Base-by-base conservation (phyloP, 23 tunicate genomes). In the Ascidia mentula region DNA sequence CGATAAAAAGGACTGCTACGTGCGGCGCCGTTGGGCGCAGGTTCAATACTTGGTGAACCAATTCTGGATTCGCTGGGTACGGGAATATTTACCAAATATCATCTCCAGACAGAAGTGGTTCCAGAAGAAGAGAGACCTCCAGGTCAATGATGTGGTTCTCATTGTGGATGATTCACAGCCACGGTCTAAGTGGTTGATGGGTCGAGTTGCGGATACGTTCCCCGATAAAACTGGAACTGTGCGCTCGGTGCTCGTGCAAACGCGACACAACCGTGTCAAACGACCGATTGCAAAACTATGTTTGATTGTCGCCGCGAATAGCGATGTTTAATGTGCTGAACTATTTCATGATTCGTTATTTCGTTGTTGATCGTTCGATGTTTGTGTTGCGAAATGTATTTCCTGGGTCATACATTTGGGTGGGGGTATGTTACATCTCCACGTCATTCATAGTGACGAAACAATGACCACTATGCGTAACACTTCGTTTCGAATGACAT, bases 71-170 rank as follows among this genome's bases (percentile, higher is more conserved):
- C 75, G 75, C 39, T 71, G 34, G 34, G 75, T 71, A 4, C 35
- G 75, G 18, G 75, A 71, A 33, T 71, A 71, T 35, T 36, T 71
- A 4, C 72, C 75, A 24, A 36, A 36, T 40, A 31, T 79, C 42
- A 60, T 42, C 18, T 22, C 75, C 40, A 61, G 75, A 32, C 46
- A 77, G 46, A 77, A 77, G 6, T 77, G 81, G 81, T 36, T 26
- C 46, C 36, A 77, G 37, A 53, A 53, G 37, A 5, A 1, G 13
- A 53, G 65, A 53, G 65, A 53, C 13, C 24, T 53, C 65, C 65
- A 53, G 6, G 32, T 53, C 65, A 9, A 53, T 9, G 65, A 53
- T 53, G 65, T n/a, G n/a, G n/a, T n/a, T n/a, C n/a, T n/a, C n/a
- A n/a, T n/a, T n/a, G n/a, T n/a, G n/a, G n/a, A n/a, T 42, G 53